Conservation (phyloP, 1,140 invertebrate species). For the Nymphalis io region DNA sequence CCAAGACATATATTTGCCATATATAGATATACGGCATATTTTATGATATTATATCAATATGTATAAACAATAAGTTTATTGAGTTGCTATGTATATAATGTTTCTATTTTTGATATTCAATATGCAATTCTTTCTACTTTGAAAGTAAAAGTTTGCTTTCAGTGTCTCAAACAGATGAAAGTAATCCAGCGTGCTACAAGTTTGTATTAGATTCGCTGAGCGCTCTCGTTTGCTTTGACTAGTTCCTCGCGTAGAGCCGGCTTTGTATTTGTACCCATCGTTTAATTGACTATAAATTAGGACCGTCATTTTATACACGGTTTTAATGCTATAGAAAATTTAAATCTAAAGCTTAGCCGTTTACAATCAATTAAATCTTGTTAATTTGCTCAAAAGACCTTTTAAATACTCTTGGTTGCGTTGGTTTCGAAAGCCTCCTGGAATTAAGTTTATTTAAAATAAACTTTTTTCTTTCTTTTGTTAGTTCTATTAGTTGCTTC, state of each 20-base stretch:
- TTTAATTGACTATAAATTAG: neutral
- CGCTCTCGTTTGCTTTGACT: constrained; percentile 53
- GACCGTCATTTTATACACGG: neutral
- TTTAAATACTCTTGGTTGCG: too few species aligned
- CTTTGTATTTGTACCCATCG: constrained; percentile 1
- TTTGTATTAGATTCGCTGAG: constrained; percentile 71
- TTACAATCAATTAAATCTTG: too few species aligned
- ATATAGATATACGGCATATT: neutral
- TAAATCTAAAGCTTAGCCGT: neutral
- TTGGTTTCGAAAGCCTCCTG: too few species aligned
- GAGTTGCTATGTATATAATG: neutral
- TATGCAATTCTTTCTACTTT: constrained; percentile 27
- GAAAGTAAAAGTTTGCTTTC: constrained; percentile 77
- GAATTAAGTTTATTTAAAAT: too few species aligned
- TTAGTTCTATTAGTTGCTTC: too few species aligned
- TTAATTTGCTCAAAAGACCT: too few species aligned
- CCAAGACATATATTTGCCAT: neutral
- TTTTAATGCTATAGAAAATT: neutral
- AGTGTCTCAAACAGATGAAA: constrained; percentile 70
- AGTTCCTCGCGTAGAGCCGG: constrained; percentile 19
- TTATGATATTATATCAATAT: neutral
- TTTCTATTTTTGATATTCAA: neutral
- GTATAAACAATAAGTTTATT: neutral
- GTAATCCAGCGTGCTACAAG: constrained; percentile 60
- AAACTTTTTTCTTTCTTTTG: too few species aligned